Base-by-base conservation (phyloP, 2,113 vertebrate genomes). In the Syrmaticus mikado region DNA sequence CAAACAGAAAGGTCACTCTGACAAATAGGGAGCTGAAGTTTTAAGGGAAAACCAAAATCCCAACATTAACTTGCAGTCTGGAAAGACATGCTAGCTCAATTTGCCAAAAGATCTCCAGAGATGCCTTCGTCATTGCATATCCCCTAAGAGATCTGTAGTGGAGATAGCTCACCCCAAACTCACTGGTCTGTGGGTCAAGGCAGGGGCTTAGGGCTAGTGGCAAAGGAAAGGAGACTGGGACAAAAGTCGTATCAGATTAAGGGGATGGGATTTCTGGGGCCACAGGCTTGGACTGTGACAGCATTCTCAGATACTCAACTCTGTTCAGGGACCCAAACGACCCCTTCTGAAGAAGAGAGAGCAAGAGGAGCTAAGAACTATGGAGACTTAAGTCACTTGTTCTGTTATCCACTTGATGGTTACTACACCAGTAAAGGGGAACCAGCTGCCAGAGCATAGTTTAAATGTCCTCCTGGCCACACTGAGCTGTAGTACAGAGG, bases 341-440 rank as follows among this genome's bases (percentile, higher is more conserved):
- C 1, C 4, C 17, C 30, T 87, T 48, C 2, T 36, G n/a, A 58
- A 80, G n/a, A 48, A 70, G 55, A 87, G 53, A 62, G 1, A 64
- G 30, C 5, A n/a, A 90, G 71, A 89, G 34, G 73, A 22, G 11
- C 22, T 38, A 72, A 85, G 77, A 87, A 62, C 20, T 65, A 82
- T 0, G 8, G 62, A 95, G 79, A 87, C 27, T 40, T 11, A 28
- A 53, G 73, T n/a, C 60, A 85, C 53, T 82, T 40, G 9, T 43
- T 90, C 79, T 70, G 40, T 81, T 87, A 90, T 91, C 40, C 64
- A 48, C 75, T 92, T 64, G 38, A 82, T 36, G 21, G 60, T 30
- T 87, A 73, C 67, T 77, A 43, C 64, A 60, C 30, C 55, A 67
- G 36, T 22, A 57, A 74, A 89, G 77, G 93, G 68, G 45, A 92